These are phyloP conservation scores for human DNA, from an alignment of 2,113 vertebrate genomes.

Conservation along the genomic window GRCh38 chr5:93993501-93994000, in stretches of 20 bases:
- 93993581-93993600: not conserved
- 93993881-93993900: not conserved
- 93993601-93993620: conserved; percentile 29
- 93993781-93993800: not conserved
- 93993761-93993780: not conserved
- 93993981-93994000: not conserved
- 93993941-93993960: not conserved
- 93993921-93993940: conserved; percentile 25
- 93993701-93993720: conserved; percentile 63
- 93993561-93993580: conserved; percentile 33
- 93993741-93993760: conserved; percentile 34
- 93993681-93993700: not conserved
- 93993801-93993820: not conserved
- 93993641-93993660: conserved; percentile 5
- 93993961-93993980: not conserved
- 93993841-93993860: not conserved
- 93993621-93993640: not conserved
- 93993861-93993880: not conserved
- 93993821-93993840: too few species aligned
- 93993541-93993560: conserved; percentile 58
- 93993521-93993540: conserved; percentile 54
- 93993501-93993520: not conserved
- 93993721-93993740: conserved; percentile 66
- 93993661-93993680: not conserved
- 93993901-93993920: not conserved